Evolutionary conservation across 2,888 invertebrate species (phyloP), one percentile per base, ranked within the genome.

Genomic region (Leptopilina myrica): DNA sequence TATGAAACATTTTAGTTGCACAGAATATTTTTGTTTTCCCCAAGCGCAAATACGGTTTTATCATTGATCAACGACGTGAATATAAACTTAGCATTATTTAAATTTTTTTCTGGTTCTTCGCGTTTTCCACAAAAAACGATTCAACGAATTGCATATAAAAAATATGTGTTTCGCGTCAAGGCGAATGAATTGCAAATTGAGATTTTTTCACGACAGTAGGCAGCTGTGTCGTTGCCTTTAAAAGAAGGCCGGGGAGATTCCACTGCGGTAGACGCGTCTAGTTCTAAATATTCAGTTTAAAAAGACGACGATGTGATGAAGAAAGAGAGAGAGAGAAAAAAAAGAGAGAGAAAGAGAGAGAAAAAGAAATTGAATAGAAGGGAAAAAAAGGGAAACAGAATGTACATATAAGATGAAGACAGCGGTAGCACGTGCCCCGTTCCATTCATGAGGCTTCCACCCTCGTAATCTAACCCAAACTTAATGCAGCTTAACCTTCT

Each of bases 361-460:
- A n/a, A n/a, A n/a, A n/a, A n/a, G 82, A 56, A 78, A 69, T n/a
- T 80, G 84, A 83, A 82, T 79, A 8, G 15, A 62, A 15, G 78
- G 76, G 6, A 77, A 78, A 78, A 77, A 80, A 69, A 67, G 59
- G 43, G n/a, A 59, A 66, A 67, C 20, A 59, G 76, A 78, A 40
- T 64, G 43, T 46, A 77, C 56, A 53, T 56, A 64, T 73, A 75
- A 78, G 69, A 78, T 69, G 64, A 73, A 83, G 83, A 81, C 84
- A 84, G 78, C 86, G 86, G 88, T 87, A 90, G 90, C 90, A 88
- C 90, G 90, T 90, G 90, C 88, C 89, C 88, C 88, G 88, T 89
- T 88, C 89, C 88, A 88, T 89, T 89, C 86, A 88, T 81, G 84
- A 82, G 84, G 82, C 84, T 81, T 82, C 86, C 90, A 89, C 90